These are phyloP conservation scores for Ferrisia virgata DNA, from an alignment of 2,888 invertebrate species.

Conservation along the genomic window DNA sequence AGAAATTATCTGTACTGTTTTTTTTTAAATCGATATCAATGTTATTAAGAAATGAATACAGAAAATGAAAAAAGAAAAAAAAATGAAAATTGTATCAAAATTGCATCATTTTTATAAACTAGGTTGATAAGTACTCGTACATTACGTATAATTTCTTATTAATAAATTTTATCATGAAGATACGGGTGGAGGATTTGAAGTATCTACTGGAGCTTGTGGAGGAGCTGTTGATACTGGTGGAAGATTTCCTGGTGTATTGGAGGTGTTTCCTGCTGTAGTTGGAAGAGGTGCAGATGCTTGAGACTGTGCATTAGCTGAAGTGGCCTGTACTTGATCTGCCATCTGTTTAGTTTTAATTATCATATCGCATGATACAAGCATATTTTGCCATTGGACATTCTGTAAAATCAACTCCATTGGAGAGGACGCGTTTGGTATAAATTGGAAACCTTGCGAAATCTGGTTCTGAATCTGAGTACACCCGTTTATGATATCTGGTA, in stretches of 20 bases:
- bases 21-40: too few species aligned
- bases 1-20: too few species aligned
- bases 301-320: not conserved
- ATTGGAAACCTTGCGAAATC: not conserved
- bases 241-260: not conserved
- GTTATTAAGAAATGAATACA: too few species aligned
- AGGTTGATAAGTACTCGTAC: too few species aligned
- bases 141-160: too few species aligned
- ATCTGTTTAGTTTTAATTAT: not conserved
- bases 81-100: too few species aligned
- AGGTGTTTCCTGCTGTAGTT: not conserved
- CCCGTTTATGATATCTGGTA: not conserved
- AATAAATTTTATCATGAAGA: too few species aligned
- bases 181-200: too few species aligned
- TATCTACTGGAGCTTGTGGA: not conserved
- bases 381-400: not conserved
- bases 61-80: too few species aligned
- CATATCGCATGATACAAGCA: not conserved
- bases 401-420: not conserved
- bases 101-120: too few species aligned
- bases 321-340: not conserved
- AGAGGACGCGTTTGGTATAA: not conserved
- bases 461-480: not conserved
- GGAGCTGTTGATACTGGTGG: not conserved
- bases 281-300: not conserved